Conservation (phyloP, 2,888 invertebrate genomes). For the Eledona agricola region DNA sequence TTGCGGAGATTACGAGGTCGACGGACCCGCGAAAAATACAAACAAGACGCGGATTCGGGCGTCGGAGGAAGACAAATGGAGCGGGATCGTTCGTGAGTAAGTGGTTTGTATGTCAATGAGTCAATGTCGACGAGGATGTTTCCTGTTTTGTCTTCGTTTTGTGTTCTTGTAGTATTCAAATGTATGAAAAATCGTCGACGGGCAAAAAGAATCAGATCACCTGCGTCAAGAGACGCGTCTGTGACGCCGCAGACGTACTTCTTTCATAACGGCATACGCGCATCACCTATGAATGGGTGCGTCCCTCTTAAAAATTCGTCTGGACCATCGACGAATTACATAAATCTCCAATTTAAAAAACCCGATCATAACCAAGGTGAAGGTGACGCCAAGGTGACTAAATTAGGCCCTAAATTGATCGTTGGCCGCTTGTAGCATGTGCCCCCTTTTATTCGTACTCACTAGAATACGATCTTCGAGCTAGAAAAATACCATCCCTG, state of each 20-base stretch:
- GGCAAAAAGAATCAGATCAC: not conserved
- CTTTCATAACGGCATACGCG: conserved; percentile 8
- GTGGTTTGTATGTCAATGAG: conserved; percentile 15
- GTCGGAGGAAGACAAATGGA: not conserved
- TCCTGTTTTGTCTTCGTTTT: conserved; percentile 23
- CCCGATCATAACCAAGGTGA: conserved; percentile 35
- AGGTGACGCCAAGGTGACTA: conserved; percentile 33
- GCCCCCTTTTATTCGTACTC: too few species aligned
- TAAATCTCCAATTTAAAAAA: conserved; percentile 33
- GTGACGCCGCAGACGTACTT: conserved; percentile 9
- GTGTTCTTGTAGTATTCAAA: conserved; percentile 18
- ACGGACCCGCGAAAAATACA: conserved; percentile 5
- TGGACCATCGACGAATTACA: conserved; percentile 33
- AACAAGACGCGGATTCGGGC: not conserved
- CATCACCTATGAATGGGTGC: conserved; percentile 12
- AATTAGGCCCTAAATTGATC: conserved; percentile 3
- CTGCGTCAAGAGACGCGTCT: conserved; percentile 16
- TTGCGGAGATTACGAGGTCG: conserved; percentile 14
- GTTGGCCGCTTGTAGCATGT: too few species aligned
- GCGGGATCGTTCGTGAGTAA: too few species aligned
- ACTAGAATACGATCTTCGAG: too few species aligned
- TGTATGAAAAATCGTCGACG: conserved; percentile 5
- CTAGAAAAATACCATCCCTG: too few species aligned
- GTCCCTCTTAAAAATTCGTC: conserved; percentile 33
- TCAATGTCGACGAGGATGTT: conserved; percentile 11